These are phyloP conservation scores for Kuschelorhynchus macadamiae DNA, from an alignment of 2,888 invertebrate species.

Conservation along the genomic window DNA sequence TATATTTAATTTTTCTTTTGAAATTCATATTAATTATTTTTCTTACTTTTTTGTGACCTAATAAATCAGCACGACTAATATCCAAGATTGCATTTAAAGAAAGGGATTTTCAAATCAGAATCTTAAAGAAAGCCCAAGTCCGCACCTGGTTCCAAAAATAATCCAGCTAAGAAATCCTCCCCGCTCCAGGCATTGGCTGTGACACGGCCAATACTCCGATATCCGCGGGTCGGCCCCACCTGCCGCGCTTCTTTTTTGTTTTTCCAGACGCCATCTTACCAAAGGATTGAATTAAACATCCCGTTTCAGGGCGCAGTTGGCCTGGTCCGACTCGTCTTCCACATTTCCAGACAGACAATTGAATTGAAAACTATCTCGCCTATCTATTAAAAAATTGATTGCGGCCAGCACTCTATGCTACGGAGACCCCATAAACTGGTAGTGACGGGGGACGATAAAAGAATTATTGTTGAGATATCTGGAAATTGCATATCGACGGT, in stretches of 20 bases:
- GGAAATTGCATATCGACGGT: too few relatives aligned
- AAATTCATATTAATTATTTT: too few relatives aligned
- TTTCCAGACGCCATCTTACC: slow-evolving; percentile 58
- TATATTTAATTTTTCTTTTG: too few relatives aligned
- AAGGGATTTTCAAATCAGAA: too few relatives aligned
- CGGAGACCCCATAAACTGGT: slow-evolving; percentile 8
- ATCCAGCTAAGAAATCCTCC: slow-evolving; percentile 47
- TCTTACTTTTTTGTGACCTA: too few relatives aligned
- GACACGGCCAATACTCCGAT: slow-evolving; percentile 62
- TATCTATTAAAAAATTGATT: slow-evolving; percentile 43
- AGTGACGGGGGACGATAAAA: slow-evolving; percentile 22
- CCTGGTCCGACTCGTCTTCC: slow-evolving; percentile 14
- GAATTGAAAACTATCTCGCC: slow-evolving; percentile 29
- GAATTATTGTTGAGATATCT: slow-evolving; percentile 2
- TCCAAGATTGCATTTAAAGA: too few relatives aligned
- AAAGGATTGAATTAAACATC: slow-evolving; percentile 60
- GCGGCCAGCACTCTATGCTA: slow-evolving; percentile 19
- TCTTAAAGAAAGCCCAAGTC: slow-evolving; percentile 21
- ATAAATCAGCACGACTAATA: too few relatives aligned
- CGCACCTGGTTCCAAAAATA: slow-evolving; percentile 32
- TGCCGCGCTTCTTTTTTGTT: slow-evolving; percentile 59
- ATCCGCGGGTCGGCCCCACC: slow-evolving; percentile 56
- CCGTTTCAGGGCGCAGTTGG: slow-evolving; percentile 51
- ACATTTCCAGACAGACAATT: slow-evolving; percentile 29
- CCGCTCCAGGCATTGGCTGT: slow-evolving; percentile 61